A percentile compares a stretch with the other conserved stretches of the same genome.
Evolutionary conservation across 2,888 invertebrate species (phyloP).

Genomic region (Oscheius onirici): DNA sequence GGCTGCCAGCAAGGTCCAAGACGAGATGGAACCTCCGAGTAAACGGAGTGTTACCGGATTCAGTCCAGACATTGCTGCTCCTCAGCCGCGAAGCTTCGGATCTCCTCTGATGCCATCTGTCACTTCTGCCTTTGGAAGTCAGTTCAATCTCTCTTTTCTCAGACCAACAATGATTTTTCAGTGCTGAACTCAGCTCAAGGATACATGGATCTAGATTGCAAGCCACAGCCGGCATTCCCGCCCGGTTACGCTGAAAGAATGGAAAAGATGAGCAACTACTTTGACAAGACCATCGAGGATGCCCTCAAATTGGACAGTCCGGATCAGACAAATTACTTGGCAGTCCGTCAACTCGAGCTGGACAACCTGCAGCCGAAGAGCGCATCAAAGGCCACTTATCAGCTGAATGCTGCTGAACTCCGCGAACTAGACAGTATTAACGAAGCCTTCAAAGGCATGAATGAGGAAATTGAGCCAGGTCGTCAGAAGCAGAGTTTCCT

Average conservation of each 20-base stretch:
- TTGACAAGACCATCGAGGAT: slow-evolving; percentile 36
- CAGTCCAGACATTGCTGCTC: slow-evolving; percentile 8
- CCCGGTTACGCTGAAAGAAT: slow-evolving; percentile 26
- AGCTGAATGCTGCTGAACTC: slow-evolving; percentile 61
- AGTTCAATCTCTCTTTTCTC: neutral
- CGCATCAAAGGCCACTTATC: slow-evolving; percentile 48
- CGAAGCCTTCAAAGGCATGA: slow-evolving; percentile 63
- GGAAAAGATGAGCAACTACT: slow-evolving; percentile 33
- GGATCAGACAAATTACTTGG: slow-evolving; percentile 4
- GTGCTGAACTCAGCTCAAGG: neutral
- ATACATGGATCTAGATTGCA: slow-evolving; percentile 24
- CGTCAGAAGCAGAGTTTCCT: slow-evolving; percentile 52
- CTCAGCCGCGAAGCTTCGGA: slow-evolving; percentile 21
- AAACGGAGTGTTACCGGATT: slow-evolving; percentile 31
- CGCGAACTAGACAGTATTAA: slow-evolving; percentile 58
- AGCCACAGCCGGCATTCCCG: slow-evolving; percentile 5
- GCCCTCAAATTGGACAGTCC: slow-evolving; percentile 30
- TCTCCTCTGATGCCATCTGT: slow-evolving; percentile 15
- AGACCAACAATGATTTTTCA: neutral
- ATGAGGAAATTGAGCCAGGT: slow-evolving; percentile 61
- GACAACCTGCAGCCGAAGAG: neutral
- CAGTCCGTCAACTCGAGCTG: neutral
- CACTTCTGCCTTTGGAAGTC: slow-evolving; percentile 15
- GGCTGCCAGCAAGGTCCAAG: slow-evolving; percentile 33
- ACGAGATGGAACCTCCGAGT: slow-evolving; percentile 45